These are phyloP conservation scores for Poecilus cupreus DNA, from an alignment of 2,888 invertebrate genomes.

Conservation along the genomic window DNA sequence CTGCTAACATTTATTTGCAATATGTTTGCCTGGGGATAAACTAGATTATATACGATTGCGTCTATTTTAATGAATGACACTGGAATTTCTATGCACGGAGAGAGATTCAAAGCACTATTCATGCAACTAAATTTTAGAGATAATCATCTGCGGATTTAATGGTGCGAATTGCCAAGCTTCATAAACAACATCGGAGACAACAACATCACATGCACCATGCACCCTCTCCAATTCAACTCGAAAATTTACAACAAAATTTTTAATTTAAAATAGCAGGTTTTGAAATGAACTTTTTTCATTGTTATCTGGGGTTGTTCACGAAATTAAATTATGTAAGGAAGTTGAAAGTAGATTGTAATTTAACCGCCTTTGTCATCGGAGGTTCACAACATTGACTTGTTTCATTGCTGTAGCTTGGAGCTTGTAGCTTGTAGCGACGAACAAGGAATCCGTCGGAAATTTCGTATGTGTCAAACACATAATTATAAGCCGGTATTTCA, in stretches of 20 bases:
- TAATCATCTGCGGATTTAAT: conserved; percentile 33
- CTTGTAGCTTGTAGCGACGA: neutral
- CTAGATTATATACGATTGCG: conserved; percentile 28
- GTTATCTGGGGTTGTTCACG: neutral
- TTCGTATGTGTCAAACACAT: conserved; percentile 18
- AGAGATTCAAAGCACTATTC: conserved; percentile 40
- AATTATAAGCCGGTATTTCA: conserved; percentile 22
- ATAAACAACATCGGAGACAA: conserved; percentile 19
- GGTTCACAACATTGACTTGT: neutral
- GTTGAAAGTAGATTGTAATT: neutral
- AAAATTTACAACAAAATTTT: neutral
- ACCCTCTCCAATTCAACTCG: too few species aligned
- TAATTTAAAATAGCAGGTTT: conserved; percentile 18
- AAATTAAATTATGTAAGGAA: neutral
- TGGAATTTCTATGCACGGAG: neutral
- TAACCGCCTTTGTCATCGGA: neutral
- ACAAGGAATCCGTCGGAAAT: neutral
- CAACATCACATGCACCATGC: neutral
- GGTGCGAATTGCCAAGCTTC: conserved; percentile 19
- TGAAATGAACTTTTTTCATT: conserved; percentile 29
- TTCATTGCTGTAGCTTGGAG: neutral
- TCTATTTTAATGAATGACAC: conserved; percentile 25
- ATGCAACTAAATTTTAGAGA: conserved; percentile 23
- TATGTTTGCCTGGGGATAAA: neutral
- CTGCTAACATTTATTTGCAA: conserved; percentile 11